Conservation (phyloP, 2,888 invertebrate species). For the Sthenelais limicola region DNA sequence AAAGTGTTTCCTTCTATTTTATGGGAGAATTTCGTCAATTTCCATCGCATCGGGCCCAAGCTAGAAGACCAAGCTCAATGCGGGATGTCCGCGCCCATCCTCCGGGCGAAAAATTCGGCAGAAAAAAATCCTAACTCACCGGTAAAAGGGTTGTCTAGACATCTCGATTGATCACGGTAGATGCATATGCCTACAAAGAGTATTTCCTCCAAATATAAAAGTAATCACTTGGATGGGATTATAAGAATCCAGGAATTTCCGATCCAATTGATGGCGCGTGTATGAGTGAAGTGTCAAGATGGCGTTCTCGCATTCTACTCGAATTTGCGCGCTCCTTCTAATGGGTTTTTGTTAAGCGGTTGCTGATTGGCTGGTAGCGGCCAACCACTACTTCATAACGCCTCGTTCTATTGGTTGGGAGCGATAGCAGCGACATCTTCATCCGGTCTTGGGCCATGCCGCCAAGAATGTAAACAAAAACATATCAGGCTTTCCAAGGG, state of each 20-base stretch:
- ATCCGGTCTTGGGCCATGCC: conserved; percentile 31
- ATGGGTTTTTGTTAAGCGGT: conserved; percentile 29
- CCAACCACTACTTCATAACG: too few relatives aligned
- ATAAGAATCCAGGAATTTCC: not conserved
- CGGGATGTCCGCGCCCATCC: too few relatives aligned
- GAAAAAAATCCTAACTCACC: conserved; percentile 15
- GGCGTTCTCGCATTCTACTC: conserved; percentile 45
- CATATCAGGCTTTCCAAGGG: too few relatives aligned
- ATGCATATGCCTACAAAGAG: too few relatives aligned
- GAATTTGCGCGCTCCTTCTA: conserved; percentile 47
- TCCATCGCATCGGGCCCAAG: too few relatives aligned
- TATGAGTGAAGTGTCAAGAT: conserved; percentile 28
- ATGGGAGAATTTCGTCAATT: too few relatives aligned
- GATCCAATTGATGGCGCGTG: not conserved
- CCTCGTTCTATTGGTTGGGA: conserved; percentile 22
- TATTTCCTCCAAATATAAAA: too few relatives aligned
- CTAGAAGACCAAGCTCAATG: too few relatives aligned
- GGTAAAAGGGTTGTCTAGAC: conserved; percentile 23
- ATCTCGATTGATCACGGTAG: not conserved
- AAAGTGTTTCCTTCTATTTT: too few relatives aligned
- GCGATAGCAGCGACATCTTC: conserved; percentile 30
- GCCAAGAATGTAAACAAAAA: too few relatives aligned
- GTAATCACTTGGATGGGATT: too few relatives aligned
- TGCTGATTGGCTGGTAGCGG: conserved; percentile 22
- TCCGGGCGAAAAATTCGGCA: too few relatives aligned